Percentiles rank a stretch among this genome's conserved stretches.
Evolutionary conservation across 2,113 vertebrate species (phyloP).

Genomic region (Rhabdomys dilectus): DNA sequence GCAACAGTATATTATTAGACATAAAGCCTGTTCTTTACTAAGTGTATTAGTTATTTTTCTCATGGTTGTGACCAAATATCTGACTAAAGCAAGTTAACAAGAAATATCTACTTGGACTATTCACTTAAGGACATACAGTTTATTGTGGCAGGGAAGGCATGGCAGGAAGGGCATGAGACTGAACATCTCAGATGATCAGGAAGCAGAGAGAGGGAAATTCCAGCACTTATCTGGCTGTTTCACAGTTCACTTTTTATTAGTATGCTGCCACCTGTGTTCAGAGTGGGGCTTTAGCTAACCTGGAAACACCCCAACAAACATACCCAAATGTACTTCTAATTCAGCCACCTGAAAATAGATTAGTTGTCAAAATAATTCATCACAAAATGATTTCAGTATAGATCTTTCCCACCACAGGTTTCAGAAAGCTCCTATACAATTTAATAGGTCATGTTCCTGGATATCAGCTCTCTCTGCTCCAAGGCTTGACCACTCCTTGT

Average conservation of each 20-base stretch:
- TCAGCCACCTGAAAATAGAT: neutral
- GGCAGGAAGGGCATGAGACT: neutral
- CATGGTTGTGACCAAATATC: no score
- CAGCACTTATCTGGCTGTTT: neutral
- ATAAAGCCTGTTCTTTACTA: conserved; percentile 68
- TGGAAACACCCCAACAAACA: neutral
- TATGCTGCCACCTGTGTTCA: neutral
- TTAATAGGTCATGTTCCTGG: conserved; percentile 47
- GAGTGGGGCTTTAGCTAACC: neutral
- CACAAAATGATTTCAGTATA: conserved; percentile 47
- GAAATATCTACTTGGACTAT: neutral
- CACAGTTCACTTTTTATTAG: neutral
- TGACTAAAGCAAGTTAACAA: neutral
- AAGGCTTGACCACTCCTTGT: neutral
- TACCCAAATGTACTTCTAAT: neutral
- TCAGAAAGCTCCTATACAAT: conserved; percentile 42
- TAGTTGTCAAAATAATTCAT: neutral
- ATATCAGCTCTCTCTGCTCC: conserved; percentile 4
- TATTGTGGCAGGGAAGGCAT: neutral
- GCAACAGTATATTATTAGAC: conserved; percentile 56
- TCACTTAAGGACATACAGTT: neutral
- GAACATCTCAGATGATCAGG: neutral
- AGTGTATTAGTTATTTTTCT: neutral
- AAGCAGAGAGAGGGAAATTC: neutral
- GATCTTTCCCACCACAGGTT: accelerated